Evolutionary conservation across 2,113 vertebrate genomes (phyloP).

Genomic region (Platycercus adscitus): DNA sequence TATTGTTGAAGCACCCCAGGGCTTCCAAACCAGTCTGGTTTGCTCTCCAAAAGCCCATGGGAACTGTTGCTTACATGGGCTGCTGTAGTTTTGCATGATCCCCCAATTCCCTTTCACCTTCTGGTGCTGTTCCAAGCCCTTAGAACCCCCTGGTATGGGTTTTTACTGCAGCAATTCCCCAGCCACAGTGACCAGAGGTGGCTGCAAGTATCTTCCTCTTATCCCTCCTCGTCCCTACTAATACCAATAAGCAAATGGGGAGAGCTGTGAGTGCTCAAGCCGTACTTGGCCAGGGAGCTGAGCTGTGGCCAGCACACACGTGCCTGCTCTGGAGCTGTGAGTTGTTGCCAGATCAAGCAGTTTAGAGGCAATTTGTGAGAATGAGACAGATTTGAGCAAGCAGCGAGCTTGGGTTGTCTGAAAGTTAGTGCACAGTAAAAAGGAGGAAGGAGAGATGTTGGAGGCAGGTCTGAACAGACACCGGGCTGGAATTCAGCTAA

Average conservation of each 20-base stretch:
- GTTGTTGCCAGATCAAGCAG: not conserved
- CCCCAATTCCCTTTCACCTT: not conserved
- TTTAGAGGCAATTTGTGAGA: not conserved
- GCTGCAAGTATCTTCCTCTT: not conserved
- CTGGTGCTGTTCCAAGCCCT: not conserved
- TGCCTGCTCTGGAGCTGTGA: not conserved
- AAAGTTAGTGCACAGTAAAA: not conserved
- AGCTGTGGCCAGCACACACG: not conserved
- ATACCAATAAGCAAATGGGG: not conserved
- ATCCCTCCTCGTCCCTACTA: accelerated
- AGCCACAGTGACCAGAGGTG: not conserved
- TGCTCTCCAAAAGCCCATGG: not conserved
- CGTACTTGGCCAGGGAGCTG: not conserved
- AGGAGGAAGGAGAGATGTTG: not conserved
- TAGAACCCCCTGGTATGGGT: accelerated
- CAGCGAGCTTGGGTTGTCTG: not conserved
- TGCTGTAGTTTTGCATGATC: not conserved
- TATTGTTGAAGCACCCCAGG: not conserved
- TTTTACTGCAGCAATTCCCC: not conserved
- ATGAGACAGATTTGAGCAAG: not conserved
- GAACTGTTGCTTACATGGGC: not conserved
- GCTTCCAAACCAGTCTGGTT: not conserved
- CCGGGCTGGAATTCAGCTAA: not conserved
- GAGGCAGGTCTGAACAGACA: not conserved
- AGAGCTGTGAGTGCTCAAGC: not conserved